Conservation (phyloP, 2,888 invertebrate species). For the Bombylius major region DNA sequence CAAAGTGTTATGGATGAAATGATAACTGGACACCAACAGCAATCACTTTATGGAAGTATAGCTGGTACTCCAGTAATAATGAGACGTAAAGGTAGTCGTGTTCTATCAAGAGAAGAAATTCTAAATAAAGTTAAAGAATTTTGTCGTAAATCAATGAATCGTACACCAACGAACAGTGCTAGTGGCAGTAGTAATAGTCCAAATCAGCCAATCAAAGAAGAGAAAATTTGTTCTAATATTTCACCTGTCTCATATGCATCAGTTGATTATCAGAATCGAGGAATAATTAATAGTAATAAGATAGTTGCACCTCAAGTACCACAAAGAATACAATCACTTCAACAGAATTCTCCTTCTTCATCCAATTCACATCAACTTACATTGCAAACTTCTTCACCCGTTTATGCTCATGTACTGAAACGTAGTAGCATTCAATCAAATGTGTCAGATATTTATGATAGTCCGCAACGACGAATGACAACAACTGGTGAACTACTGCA, state of each 20-base stretch:
- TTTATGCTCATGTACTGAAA: conserved; percentile 33
- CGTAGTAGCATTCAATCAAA: conserved; percentile 30
- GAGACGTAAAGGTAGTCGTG: conserved; percentile 8
- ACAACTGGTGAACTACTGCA: not conserved
- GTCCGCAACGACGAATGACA: conserved; percentile 16
- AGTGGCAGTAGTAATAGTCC: conserved; percentile 11
- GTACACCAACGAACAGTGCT: conserved; percentile 21
- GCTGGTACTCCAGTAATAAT: conserved; percentile 16
- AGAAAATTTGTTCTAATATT: conserved; percentile 21
- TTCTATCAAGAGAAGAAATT: conserved; percentile 31
- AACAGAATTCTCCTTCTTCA: conserved; percentile 9
- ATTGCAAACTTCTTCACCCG: conserved; percentile 20
- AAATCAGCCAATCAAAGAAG: conserved; percentile 20
- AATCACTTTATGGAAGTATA: conserved; percentile 23
- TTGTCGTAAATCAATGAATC: conserved; percentile 33
- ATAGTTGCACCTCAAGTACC: conserved; percentile 30
- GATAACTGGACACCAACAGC: conserved; percentile 19
- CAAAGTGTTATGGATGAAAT: conserved; percentile 33
- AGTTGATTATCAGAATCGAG: conserved; percentile 22
- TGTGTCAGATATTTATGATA: conserved; percentile 28
- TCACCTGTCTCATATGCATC: conserved; percentile 34
- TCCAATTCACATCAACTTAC: conserved; percentile 1
- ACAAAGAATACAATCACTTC: conserved; percentile 29
- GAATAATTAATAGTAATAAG: conserved; percentile 6
- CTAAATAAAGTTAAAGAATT: conserved; percentile 34